These are phyloP conservation scores for Eurois occulta DNA, from an alignment of 2,888 invertebrate species.

Conservation along the genomic window DNA sequence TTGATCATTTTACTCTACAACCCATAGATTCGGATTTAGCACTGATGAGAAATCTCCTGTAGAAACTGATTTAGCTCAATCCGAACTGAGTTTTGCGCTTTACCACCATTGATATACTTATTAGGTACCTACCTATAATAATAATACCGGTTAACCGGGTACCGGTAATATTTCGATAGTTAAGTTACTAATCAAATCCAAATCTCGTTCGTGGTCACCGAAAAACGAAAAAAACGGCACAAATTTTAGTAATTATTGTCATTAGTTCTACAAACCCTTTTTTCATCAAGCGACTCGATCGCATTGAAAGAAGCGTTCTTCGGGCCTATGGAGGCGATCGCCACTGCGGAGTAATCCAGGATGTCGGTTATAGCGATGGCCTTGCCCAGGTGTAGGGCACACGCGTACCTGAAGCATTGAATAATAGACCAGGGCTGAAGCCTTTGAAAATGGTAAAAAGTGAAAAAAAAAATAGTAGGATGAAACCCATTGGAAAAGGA, in stretches of 20 bases:
- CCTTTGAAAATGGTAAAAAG: too few relatives aligned
- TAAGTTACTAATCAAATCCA: neutral
- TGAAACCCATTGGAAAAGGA: too few relatives aligned
- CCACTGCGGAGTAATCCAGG: constrained; percentile 76
- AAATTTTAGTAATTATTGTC: neutral
- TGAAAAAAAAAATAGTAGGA: too few relatives aligned
- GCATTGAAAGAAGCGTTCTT: constrained; percentile 76
- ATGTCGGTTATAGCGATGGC: constrained; percentile 81
- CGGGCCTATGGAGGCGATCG: constrained; percentile 79
- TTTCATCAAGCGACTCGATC: constrained; percentile 80
- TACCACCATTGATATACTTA: neutral
- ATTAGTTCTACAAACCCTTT: constrained; percentile 70
- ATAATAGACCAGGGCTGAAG: too few relatives aligned
- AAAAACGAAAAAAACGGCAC: neutral
- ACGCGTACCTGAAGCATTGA: constrained; percentile 72
- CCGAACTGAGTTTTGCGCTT: neutral
- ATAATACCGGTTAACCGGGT: too few relatives aligned
- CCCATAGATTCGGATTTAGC: neutral
- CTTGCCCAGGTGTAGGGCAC: constrained; percentile 77
- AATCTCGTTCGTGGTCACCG: neutral
- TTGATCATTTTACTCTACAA: neutral
- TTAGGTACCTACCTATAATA: too few relatives aligned
- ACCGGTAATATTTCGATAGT: too few relatives aligned
- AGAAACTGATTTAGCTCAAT: neutral
- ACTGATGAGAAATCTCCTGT: neutral